phyloP scores from a whole-genome alignment of 2,113 vertebrate species.

The Xiphorhynchus elegans region DNA sequence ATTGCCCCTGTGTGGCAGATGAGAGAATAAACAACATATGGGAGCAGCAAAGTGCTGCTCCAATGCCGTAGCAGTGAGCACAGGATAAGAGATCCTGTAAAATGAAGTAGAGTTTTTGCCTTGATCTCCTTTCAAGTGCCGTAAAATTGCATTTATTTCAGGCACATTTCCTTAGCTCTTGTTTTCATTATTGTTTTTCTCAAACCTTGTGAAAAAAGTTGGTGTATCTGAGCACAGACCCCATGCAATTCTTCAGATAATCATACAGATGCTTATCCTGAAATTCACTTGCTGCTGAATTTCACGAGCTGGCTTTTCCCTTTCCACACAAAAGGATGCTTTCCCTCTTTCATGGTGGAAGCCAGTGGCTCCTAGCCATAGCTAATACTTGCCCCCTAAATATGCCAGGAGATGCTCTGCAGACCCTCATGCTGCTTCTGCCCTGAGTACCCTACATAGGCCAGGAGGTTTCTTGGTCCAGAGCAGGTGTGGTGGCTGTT shows the following conservation, averaged over 20 bases:
- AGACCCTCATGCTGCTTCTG: neutral
- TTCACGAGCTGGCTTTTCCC: neutral
- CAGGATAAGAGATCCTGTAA: neutral
- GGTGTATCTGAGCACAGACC: neutral
- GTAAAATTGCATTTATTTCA: constrained; percentile 22
- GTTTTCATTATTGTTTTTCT: neutral
- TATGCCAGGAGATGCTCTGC: rapidly evolving
- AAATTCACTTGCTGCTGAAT: constrained; percentile 4
- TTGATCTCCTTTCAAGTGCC: neutral
- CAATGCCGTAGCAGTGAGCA: rapidly evolving
- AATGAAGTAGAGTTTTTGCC: neutral
- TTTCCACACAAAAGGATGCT: neutral
- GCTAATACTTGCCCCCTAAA: neutral
- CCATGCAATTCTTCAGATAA: neutral
- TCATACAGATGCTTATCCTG: neutral
- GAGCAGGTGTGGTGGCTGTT: neutral
- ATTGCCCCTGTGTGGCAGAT: constrained; percentile 64
- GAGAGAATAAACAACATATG: constrained; percentile 27
- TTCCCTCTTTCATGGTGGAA: rapidly evolving
- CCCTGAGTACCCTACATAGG: neutral
- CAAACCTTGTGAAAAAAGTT: neutral
- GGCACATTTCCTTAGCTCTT: neutral
- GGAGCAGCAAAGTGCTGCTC: neutral
- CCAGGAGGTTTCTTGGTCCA: neutral
- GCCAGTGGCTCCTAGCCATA: neutral